Base-by-base conservation (phyloP, 2,113 vertebrate species). In the Thalassoma bifasciatum region DNA sequence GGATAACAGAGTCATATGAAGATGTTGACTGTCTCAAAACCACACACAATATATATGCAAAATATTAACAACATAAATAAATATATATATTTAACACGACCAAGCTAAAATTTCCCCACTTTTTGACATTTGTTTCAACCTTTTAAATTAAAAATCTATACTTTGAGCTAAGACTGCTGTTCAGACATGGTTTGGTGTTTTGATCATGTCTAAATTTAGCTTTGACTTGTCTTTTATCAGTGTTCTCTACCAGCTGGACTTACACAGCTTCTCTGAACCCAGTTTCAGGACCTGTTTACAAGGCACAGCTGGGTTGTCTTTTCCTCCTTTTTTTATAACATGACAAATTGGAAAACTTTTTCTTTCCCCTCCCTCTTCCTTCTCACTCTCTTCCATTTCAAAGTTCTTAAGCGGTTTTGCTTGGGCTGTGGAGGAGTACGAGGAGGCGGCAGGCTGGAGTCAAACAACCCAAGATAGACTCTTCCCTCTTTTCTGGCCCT, bases 341-440 rank as follows among this genome's bases (percentile, higher is more conserved):
- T 69, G 81, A 84, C 65, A 88, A 89, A 75, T 69, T 74, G 69
- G 63, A 71, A 76, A 85, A 72, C 49, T 24, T 73, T 66, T 77
- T 76, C 54, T 30, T 30, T 30, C 56, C 69, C 47, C 40, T 8
- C 44, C 66, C 49, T 60, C 53, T 40, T 46, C 57, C 59, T 69
- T 69, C 64, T 81, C 30, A 19, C 72, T 72, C 54, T 72, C 66
- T 57, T 72, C 66, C 56, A 67, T 78, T 79, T 52, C 67, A 81
- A 86, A 84, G 77, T 56, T 36, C 50, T 53, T 23, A 69, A 58
- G 57, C 2, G 17, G 66, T 84, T 10, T 8, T 81, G 61, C 63
- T 83, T 66, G 59, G n/a, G 50, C 67, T 87, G 75, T 22, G 65
- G 56, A 81, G 79, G 67, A 76, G 72, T 81, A 80, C 72, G 62